Base-by-base conservation (phyloP, 2,113 vertebrate species). In the Myxocyprinus asiaticus region DNA sequence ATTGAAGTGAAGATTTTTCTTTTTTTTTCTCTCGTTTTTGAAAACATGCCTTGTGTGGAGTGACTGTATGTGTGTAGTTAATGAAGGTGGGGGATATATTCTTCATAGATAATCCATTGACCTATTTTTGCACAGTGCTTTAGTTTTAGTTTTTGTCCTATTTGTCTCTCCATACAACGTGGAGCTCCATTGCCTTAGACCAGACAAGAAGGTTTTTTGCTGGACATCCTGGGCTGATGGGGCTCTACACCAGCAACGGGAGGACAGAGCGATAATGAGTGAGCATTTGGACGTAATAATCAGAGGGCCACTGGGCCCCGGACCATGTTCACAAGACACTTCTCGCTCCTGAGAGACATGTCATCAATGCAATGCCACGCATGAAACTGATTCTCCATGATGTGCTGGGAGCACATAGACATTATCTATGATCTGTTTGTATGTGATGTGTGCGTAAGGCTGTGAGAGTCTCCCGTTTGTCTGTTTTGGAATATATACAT, bases 1-100 rank as follows among this genome's bases (percentile, higher is more conserved):
- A 81, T 79, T 79, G 74, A 81, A 81, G 68, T 81, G 33, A 58
- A 62, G 59, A 66, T 56, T 68, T 56, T n/a, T 59, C 71, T 45
- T 77, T 47, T 33, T 33, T 33, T 33, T n/a, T n/a, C n/a, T 33
- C 22, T 33, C 22, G 64, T 81, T 69, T 71, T 66, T 80, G 67
- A 66, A 45, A 43, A 67, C 64, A 56, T 65, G 55, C 53, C 66
- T 83, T 59, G 61, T 77, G 62, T 53, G 77, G 91, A 91, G 91
- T 95, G 94, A 93, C 90, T 91, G 75, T 72, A 33, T 33, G 44
- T 45, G 42, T 70, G 64, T 67, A 67, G 55, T 83, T 69, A n/a
- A 55, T 62, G 45, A 74, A 63, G n/a, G 56, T 65, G 17, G 33
- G 12, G 22, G 51, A 67, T 47, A 53, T 65, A n/a, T 67, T 50